These are phyloP conservation scores for Oreochromis spilurus DNA, from an alignment of 2,113 vertebrate genomes.

Conservation along the genomic window DNA sequence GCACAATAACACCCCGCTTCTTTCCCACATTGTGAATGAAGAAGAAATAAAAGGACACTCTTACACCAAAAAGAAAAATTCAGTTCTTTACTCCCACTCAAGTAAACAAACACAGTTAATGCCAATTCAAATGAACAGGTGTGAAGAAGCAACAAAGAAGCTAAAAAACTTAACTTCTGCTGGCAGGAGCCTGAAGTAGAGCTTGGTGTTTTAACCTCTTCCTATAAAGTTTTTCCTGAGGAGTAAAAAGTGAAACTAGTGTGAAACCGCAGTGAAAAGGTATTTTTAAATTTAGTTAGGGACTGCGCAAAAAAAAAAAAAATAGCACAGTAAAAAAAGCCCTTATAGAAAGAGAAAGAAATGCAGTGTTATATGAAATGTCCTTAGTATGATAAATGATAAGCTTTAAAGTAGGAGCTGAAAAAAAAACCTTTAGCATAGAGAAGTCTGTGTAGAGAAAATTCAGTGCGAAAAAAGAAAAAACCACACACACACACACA, in stretches of 20 bases:
- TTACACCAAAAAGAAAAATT: not conserved
- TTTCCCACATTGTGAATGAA: not conserved
- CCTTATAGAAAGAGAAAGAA: not conserved
- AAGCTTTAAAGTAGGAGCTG: not conserved
- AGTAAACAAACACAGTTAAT: slow-evolving; percentile 1
- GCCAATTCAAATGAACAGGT: slow-evolving; percentile 26
- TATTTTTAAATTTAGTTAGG: not conserved
- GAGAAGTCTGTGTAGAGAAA: not conserved
- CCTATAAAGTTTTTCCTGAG: slow-evolving; percentile 2
- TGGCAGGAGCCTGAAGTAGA: not conserved
- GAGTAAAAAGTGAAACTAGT: not conserved
- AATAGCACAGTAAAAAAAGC: not conserved
- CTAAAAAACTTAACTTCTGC: not conserved
- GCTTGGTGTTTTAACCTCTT: not conserved
- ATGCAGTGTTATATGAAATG: not conserved
- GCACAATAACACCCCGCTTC: not conserved
- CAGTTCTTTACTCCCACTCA: slow-evolving; percentile 38
- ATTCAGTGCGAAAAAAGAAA: not conserved
- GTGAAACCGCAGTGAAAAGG: not conserved
- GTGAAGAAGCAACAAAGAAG: not conserved
- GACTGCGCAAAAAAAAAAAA: not conserved
- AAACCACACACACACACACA: not conserved
- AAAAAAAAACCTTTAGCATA: not conserved
- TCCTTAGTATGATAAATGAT: not conserved
- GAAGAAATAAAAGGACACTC: not conserved